Conservation (phyloP, 2,888 invertebrate species). For the Seladonia tumulorum region DNA sequence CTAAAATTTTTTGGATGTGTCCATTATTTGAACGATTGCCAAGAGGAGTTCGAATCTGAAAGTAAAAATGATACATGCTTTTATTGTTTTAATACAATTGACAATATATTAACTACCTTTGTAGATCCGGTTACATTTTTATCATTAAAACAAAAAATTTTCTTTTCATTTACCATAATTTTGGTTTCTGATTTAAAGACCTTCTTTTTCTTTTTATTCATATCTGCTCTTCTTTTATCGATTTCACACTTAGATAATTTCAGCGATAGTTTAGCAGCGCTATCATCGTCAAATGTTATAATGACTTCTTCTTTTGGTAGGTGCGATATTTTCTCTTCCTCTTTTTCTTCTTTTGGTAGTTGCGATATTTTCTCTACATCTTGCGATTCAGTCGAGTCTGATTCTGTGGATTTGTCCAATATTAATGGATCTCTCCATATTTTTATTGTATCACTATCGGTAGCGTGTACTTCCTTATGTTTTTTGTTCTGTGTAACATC, state of each 20-base stretch:
- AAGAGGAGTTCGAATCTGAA: slow-evolving; percentile 78
- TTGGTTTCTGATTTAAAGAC: slow-evolving; percentile 59
- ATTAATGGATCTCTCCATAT: slow-evolving; percentile 77
- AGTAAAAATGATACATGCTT: slow-evolving; percentile 35
- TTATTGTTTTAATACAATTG: not conserved
- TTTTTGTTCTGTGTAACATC: not conserved
- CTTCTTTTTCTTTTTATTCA: slow-evolving; percentile 52
- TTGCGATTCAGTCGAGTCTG: slow-evolving; percentile 32
- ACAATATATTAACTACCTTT: slow-evolving; percentile 59
- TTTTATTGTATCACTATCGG: slow-evolving; percentile 69
- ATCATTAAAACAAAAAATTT: slow-evolving; percentile 58
- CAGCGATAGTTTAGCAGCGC: slow-evolving; percentile 37
- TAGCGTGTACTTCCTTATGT: not conserved
- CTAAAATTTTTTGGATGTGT: slow-evolving; percentile 53
- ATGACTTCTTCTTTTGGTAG: slow-evolving; percentile 68
- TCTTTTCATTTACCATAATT: slow-evolving; percentile 64
- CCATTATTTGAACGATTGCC: slow-evolving; percentile 78
- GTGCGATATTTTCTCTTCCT: slow-evolving; percentile 21
- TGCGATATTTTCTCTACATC: not conserved
- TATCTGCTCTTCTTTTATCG: slow-evolving; percentile 52
- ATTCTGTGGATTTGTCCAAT: slow-evolving; percentile 44
- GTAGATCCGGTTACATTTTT: slow-evolving; percentile 58
- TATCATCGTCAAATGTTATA: slow-evolving; percentile 74
- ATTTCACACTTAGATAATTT: slow-evolving; percentile 46
- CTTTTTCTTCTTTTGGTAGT: slow-evolving; percentile 60